A percentile compares a stretch with the other conserved stretches of the same genome.
phyloP scores from a whole-genome alignment of 2,888 invertebrate genomes.

The Tetanocera ferruginea region DNA sequence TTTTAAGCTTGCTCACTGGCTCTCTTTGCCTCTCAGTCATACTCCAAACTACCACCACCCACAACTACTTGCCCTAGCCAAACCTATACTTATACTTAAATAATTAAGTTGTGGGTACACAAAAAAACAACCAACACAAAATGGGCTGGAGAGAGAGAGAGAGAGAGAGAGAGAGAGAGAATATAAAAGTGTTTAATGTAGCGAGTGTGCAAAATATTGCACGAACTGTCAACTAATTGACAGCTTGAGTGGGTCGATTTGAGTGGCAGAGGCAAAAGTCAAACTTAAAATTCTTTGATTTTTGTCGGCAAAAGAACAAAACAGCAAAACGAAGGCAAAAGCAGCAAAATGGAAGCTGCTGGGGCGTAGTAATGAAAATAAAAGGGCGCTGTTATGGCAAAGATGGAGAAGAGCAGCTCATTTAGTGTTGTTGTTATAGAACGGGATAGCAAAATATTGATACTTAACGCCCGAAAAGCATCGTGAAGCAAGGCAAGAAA shows the following conservation, averaged over 20 bases:
- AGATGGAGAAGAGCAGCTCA: neutral
- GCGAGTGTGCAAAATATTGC: neutral
- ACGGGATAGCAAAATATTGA: neutral
- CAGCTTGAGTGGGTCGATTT: slow-evolving; percentile 14
- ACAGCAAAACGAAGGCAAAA: slow-evolving; percentile 6
- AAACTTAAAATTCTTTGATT: neutral
- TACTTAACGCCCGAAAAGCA: neutral
- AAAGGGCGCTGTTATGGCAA: neutral
- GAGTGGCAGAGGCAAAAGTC: neutral
- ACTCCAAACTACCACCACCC: too few species aligned
- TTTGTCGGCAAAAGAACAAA: slow-evolving; percentile 9
- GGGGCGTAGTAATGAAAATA: neutral
- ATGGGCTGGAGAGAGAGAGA: neutral
- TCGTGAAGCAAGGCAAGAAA: neutral
- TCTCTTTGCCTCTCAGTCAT: too few species aligned
- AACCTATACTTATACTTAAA: neutral
- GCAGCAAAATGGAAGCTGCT: neutral
- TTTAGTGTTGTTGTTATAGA: neutral
- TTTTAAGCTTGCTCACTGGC: too few species aligned
- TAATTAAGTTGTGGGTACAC: neutral
- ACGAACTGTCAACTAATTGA: slow-evolving; percentile 30
- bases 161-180: neutral
- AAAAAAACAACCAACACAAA: neutral
- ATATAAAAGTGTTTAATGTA: neutral
- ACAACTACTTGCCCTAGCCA: too few species aligned